Evolutionary conservation across 2,888 invertebrate genomes (phyloP).

Genomic region (Isoperla grammatica): DNA sequence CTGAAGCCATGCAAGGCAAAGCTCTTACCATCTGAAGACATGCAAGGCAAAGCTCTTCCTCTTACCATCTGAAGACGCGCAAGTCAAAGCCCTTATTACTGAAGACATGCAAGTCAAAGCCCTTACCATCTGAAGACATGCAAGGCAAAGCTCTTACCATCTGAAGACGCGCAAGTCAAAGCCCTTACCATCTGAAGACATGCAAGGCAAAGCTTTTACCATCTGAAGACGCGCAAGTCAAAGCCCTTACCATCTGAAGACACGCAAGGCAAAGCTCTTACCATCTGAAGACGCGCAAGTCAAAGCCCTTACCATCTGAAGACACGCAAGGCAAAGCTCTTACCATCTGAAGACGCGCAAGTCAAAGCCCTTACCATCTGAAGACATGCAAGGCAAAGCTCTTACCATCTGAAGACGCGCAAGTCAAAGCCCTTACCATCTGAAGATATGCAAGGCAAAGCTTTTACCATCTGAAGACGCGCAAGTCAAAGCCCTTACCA

Average conservation of each 20-base stretch:
- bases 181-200: too few relatives aligned
- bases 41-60: background rate
- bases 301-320: too few relatives aligned
- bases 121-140: background rate
- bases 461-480: background rate
- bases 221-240: background rate
- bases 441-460: background rate
- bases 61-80: background rate
- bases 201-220: too few relatives aligned
- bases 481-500: background rate
- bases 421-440: background rate
- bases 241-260: background rate
- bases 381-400: background rate
- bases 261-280: background rate
- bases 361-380: background rate
- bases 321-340: too few relatives aligned
- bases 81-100: background rate
- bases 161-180: too few relatives aligned
- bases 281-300: background rate
- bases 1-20: background rate
- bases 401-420: background rate
- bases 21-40: background rate
- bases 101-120: background rate
- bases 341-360: too few relatives aligned
- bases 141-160: background rate